These are phyloP conservation scores for Agrilus mali DNA, from an alignment of 2,888 invertebrate genomes.

Conservation along the genomic window DNA sequence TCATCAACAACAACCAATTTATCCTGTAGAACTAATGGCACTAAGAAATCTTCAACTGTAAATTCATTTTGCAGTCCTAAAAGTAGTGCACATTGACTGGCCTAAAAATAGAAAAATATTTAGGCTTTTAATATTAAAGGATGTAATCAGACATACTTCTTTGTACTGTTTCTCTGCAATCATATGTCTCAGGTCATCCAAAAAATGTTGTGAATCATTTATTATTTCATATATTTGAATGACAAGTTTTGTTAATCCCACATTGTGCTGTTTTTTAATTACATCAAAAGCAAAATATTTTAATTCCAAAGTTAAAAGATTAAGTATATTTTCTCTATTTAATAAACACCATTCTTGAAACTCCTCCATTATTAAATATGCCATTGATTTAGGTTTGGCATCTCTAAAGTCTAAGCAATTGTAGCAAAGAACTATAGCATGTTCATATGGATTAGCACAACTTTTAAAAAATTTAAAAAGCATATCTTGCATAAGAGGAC, in stretches of 20 bases:
- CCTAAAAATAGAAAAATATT: constrained; percentile 30
- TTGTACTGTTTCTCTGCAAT: constrained; percentile 48
- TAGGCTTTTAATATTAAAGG: background rate
- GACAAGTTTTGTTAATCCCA: constrained; percentile 48
- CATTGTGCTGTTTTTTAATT: constrained; percentile 53
- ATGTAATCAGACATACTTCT: constrained; percentile 35
- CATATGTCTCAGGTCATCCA: constrained; percentile 47
- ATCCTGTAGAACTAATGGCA: constrained; percentile 74
- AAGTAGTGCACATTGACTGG: constrained; percentile 55
- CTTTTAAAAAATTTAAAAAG: constrained; percentile 26
- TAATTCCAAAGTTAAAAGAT: constrained; percentile 38
- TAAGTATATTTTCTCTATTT: constrained; percentile 32
- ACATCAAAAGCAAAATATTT: constrained; percentile 64
- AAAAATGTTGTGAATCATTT: constrained; percentile 47
- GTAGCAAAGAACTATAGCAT: constrained; percentile 44
- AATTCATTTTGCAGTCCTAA: constrained; percentile 56
- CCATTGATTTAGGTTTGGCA: constrained; percentile 48
- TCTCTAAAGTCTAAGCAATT: constrained; percentile 50
- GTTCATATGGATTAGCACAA: constrained; percentile 45
- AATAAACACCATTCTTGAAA: constrained; percentile 40
- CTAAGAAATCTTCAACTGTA: constrained; percentile 54
- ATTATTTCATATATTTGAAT: constrained; percentile 50
- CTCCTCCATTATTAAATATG: constrained; percentile 49
- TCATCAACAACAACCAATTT: constrained; percentile 64
- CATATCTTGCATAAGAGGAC: constrained; percentile 28